A percentile compares a stretch with the other conserved stretches of the same genome.
phyloP scores from a whole-genome alignment of 1,140 invertebrate genomes.

The Ctenoplectra terminalis region DNA sequence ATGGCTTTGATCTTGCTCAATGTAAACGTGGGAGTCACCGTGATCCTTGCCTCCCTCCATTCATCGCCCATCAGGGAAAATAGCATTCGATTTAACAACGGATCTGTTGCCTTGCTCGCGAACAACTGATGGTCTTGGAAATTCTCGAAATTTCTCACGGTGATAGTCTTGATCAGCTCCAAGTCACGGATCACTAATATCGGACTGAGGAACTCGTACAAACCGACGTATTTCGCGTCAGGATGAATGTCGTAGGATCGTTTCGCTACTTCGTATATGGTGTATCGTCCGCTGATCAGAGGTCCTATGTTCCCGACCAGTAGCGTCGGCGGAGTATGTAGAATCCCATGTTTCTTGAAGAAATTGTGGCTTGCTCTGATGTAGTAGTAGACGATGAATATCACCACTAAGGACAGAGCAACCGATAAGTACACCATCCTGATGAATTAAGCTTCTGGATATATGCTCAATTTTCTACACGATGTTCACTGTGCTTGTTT shows the following conservation, averaged over 20 bases:
- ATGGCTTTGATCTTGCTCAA: slow-evolving; percentile 73
- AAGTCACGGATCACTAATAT: slow-evolving; percentile 74
- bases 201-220: slow-evolving; percentile 67
- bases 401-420: not conserved
- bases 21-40: slow-evolving; percentile 76
- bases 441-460: rapidly evolving
- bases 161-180: slow-evolving; percentile 76
- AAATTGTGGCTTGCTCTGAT: not conserved
- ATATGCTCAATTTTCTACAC: rapidly evolving
- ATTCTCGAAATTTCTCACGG: slow-evolving; percentile 71
- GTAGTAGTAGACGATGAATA: slow-evolving; percentile 4
- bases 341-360: slow-evolving; percentile 45
- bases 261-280: not conserved
- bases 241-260: slow-evolving; percentile 31
- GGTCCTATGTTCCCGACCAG: slow-evolving; percentile 63
- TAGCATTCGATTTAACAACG: slow-evolving; percentile 73
- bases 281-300: rapidly evolving
- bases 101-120: slow-evolving; percentile 64
- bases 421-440: not conserved
- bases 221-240: slow-evolving; percentile 68
- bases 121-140: slow-evolving; percentile 77
- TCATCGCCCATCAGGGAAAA: slow-evolving; percentile 66
- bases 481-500: not conserved
- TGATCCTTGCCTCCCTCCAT: slow-evolving; percentile 74
- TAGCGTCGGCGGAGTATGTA: slow-evolving; percentile 5